A percentile compares a stretch with the other conserved stretches of the same genome.
Evolutionary conservation across 2,888 invertebrate genomes (phyloP).

Genomic region (Crepidodera aurea): DNA sequence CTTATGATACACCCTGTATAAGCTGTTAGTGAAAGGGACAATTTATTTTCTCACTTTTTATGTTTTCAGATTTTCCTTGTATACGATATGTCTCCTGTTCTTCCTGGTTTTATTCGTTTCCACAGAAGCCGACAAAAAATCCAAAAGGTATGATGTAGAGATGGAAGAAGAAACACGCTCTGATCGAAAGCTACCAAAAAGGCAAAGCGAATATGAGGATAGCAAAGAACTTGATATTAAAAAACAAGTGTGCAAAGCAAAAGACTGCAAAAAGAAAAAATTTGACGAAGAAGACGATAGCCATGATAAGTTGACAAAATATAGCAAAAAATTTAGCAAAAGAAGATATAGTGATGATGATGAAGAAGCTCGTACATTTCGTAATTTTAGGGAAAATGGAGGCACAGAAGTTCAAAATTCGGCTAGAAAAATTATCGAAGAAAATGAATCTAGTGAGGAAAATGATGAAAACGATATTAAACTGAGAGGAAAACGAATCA

Average conservation of each 20-base stretch:
- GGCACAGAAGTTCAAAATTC: constrained; percentile 16
- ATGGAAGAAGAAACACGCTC: background rate
- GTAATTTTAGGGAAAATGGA: constrained; percentile 16
- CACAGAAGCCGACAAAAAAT: constrained; percentile 2
- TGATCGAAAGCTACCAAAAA: background rate
- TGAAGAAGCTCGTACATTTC: constrained; percentile 7
- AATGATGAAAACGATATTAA: background rate
- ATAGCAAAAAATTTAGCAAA: constrained; percentile 20
- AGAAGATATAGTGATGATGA: background rate
- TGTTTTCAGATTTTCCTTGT: constrained; percentile 6
- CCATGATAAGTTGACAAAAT: constrained; percentile 2
- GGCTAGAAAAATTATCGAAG: constrained; percentile 6
- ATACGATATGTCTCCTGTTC: background rate
- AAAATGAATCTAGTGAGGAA: background rate
- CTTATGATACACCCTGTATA: too few species aligned
- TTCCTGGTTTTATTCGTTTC: background rate
- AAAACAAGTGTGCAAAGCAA: constrained; percentile 21
- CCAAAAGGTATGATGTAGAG: constrained; percentile 9
- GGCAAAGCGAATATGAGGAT: background rate
- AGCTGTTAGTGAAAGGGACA: too few species aligned
- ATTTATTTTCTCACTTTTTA: too few species aligned
- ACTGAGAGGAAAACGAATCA: constrained; percentile 4
- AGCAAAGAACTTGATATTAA: constrained; percentile 12
- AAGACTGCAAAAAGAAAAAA: constrained; percentile 23
- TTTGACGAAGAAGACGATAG: constrained; percentile 21